phyloP scores from a whole-genome alignment of 2,113 vertebrate genomes.

The Menidia beryllina region DNA sequence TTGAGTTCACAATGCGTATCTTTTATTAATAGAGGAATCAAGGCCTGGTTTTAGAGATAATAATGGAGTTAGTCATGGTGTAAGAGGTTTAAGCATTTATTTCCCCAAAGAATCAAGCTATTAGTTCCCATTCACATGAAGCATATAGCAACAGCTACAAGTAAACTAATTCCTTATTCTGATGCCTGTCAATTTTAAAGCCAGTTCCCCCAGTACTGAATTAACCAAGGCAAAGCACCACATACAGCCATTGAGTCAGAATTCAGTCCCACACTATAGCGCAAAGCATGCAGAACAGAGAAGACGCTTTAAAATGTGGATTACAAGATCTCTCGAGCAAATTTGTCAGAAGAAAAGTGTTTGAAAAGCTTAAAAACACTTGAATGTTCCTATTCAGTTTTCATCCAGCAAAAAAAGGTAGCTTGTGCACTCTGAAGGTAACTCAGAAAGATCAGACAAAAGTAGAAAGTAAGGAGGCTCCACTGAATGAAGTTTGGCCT shows the following conservation, averaged over 20 bases:
- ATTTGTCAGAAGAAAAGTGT: slow-evolving; percentile 45
- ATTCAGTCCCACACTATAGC: slow-evolving; percentile 53
- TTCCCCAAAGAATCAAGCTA: slow-evolving; percentile 25
- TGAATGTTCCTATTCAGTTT: slow-evolving; percentile 23
- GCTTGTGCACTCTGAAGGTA: slow-evolving; percentile 11
- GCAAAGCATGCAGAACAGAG: slow-evolving; percentile 66
- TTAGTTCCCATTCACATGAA: slow-evolving; percentile 17
- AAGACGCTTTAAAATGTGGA: slow-evolving; percentile 54
- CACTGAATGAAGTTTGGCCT: slow-evolving; percentile 8
- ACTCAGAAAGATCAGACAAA: slow-evolving; percentile 16
- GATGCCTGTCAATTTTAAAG: slow-evolving; percentile 23
- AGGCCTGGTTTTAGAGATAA: slow-evolving; percentile 52
- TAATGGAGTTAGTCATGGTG: slow-evolving; percentile 8
- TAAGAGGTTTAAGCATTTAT: background rate
- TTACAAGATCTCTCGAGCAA: slow-evolving; percentile 40
- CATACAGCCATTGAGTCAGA: slow-evolving; percentile 51
- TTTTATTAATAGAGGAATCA: slow-evolving; percentile 27
- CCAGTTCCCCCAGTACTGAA: slow-evolving; percentile 41
- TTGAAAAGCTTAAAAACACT: slow-evolving; percentile 36
- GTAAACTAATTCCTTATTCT: slow-evolving; percentile 33
- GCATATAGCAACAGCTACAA: slow-evolving; percentile 24
- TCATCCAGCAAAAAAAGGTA: slow-evolving; percentile 11
- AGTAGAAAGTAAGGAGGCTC: slow-evolving; percentile 27
- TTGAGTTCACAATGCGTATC: slow-evolving; percentile 22
- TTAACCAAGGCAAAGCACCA: slow-evolving; percentile 70